Evolutionary conservation across 2,113 vertebrate species (phyloP), one percentile per base, ranked within the genome.

Genomic region (Electrona antarctica): DNA sequence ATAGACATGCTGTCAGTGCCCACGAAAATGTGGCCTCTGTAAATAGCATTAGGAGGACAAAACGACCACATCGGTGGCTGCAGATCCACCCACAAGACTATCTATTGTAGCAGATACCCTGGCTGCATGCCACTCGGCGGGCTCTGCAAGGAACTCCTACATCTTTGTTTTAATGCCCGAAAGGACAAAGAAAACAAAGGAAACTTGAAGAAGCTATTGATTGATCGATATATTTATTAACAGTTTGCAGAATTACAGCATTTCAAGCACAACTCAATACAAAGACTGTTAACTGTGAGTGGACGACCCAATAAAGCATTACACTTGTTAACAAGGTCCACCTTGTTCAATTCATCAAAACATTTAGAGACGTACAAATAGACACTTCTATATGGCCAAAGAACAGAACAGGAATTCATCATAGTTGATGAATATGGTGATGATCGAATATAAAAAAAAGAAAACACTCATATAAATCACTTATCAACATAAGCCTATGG

Each of bases 31-130:
- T 85, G 83, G 83, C 82, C 62, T 86, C 90, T 81, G 78, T 80
- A 92, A 92, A 92, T 92, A 91, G 90, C 73, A 90, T 69, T 69
- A 64, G 83, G 84, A 87, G 83, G 84, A 87, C 84, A 83, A 86
- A 88, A 85, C 85, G 83, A 87, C 76, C 73, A 74, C 60, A 77
- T 80, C 87, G 85, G 88, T 87, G 85, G 84, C 81, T 83, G 75
- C 14, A 81, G 71, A 89, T 84, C 74, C 82, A 81, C 87, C 88
- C 83, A 87, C 85, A 33, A 68, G 77, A 80, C 84, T 87, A 70
- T 64, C 64, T 64, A 65, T 57, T 67, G 64, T 67, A 55, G 6
- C 51, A 55, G 52, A 29, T 7, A 55, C 8, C 51, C 57, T 29
- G 56, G 56, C 21, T 8, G 33, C 46, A 56, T 45, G 71, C 65